Evolutionary conservation across 2,113 vertebrate species (phyloP), one percentile per base, ranked within the genome.

Genomic region (Microcebus lehilahytsara): DNA sequence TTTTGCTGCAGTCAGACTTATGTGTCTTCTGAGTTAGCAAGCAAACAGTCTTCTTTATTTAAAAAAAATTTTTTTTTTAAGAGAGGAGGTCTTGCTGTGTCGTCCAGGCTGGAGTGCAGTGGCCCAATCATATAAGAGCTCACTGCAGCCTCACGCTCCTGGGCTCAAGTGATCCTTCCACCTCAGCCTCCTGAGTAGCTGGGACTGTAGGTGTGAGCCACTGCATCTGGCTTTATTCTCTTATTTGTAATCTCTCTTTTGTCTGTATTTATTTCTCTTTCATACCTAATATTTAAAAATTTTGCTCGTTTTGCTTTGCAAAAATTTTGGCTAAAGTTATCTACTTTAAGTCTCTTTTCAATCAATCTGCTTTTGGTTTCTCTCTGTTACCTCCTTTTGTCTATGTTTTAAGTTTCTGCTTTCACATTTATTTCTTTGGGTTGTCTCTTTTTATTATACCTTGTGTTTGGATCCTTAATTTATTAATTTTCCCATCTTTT

Each of bases 11-110:
- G 66, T 91, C 97, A 92, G 84, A 93, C 40, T 58, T 58, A 89
- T 0, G 10, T 25, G 23, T 97, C 96, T 97, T 98, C 93, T 56
- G 62, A 97, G 92, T 92, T 85, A 97, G 94, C 95, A 93, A 97
- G 92, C 69, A 66, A 96, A 91, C 56, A 93, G 46, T 46, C 46
- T 46, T 95, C 89, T 80, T 95, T 85, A 62, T 30, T 67, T 66
- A 34, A 67, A 67, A 67, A 67, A 16, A 67, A 62, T 1, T 4
- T 27, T 62, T 62, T 64, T 62, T 62, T 64, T 64, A 30, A 64
- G 62, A 64, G 27, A 30, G 10, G 25, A 30, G 62, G 25, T 64
- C 25, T 64, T 10, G 62, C 27, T 64, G 1, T 64, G 62, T 64
- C 10, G 0, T 27, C 25, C 62, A 64, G 62, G 62, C 62, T 64